Percentiles rank a stretch among this genome's conserved stretches.
These are phyloP conservation scores for Mareca penelope DNA, from an alignment of 2,797 vertebrate genomes.

Conservation along the genomic window DNA sequence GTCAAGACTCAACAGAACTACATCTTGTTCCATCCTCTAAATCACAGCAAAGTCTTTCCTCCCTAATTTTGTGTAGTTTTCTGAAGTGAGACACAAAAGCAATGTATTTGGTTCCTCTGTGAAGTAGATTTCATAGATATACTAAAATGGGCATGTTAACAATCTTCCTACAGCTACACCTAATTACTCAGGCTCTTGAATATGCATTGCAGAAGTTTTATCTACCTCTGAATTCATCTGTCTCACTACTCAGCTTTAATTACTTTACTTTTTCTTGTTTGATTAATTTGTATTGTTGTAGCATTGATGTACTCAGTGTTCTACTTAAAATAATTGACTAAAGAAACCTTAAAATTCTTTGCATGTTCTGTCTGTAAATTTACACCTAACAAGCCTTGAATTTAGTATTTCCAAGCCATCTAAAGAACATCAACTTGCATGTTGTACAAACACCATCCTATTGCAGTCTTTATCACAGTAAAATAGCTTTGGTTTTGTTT, in stretches of 20 bases:
- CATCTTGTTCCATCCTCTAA: neutral
- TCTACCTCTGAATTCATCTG: neutral
- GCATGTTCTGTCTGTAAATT: slow-evolving; percentile 12
- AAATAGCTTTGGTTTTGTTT: slow-evolving; percentile 31
- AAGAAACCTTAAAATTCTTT: slow-evolving; percentile 5
- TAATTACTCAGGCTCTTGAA: slow-evolving; percentile 14
- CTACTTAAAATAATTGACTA: slow-evolving; percentile 54
- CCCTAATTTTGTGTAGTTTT: neutral
- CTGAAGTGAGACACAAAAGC: neutral
- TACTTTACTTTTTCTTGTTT: slow-evolving; percentile 34
- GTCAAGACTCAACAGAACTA: neutral
- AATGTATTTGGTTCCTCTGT: neutral
- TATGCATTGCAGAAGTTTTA: slow-evolving; percentile 13
- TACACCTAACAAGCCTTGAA: neutral
- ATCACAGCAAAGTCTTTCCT: neutral
- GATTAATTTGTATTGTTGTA: slow-evolving; percentile 47
- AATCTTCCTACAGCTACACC: neutral
- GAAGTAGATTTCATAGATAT: neutral
- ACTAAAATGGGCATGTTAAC: neutral
- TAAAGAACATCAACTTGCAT: slow-evolving; percentile 33
- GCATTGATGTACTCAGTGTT: slow-evolving; percentile 8
- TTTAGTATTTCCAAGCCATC: slow-evolving; percentile 21
- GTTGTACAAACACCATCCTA: slow-evolving; percentile 62
- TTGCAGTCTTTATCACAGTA: slow-evolving; percentile 60
- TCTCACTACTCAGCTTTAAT: slow-evolving; percentile 7